Base-by-base conservation (phyloP, 2,888 invertebrate species). In the Beris chalybata region DNA sequence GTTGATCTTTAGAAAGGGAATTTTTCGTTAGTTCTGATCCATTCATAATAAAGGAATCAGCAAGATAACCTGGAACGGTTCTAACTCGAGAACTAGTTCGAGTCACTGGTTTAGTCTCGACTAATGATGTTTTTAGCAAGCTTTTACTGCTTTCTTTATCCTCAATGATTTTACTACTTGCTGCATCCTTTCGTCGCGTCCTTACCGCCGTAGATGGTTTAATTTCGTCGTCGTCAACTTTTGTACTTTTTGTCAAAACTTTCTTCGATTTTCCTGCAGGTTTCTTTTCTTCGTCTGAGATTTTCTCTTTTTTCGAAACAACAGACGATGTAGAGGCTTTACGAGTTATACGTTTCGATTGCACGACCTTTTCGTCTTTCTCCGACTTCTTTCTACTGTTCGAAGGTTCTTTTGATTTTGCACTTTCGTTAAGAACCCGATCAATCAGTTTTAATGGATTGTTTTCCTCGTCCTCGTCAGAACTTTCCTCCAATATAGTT, bases 401-500 rank as follows among this genome's bases (percentile, higher is more conserved):
- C 22, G 22, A 22, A 22, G 22, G 22, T 22, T 22, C 22, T 22
- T 22, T 22, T 31, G 22, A 22, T 32, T 12, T 53, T 7, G 22
- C 38, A 15, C 45, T 54, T 54, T 45, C 64, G 32, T 13, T 50
- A 12, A 61, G 50, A 38, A 61, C 22, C 15, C 52, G 12, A 61
- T 61, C 22, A 50, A 61, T 45, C 4, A 30, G n/a, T 45, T 54
- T 48, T 5, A 13, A 11, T 11, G 45, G 65, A 15, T 56, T 56
- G 31, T 55, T 15, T 45, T 55, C 54, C 22, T 53, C 53, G 11
- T 64, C 56, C 29, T 63, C 53, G 43, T 66, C 64, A 4, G 64
- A 64, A 38, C 64, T 68, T 22, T 64, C 64, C 52, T 59, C 66
- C 1, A 64, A 38, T 7, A 61, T 30, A 1, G 50, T 44, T 55